Evolutionary conservation across 2,888 invertebrate species (phyloP).

Genomic region (Ariolimax columbianus): DNA sequence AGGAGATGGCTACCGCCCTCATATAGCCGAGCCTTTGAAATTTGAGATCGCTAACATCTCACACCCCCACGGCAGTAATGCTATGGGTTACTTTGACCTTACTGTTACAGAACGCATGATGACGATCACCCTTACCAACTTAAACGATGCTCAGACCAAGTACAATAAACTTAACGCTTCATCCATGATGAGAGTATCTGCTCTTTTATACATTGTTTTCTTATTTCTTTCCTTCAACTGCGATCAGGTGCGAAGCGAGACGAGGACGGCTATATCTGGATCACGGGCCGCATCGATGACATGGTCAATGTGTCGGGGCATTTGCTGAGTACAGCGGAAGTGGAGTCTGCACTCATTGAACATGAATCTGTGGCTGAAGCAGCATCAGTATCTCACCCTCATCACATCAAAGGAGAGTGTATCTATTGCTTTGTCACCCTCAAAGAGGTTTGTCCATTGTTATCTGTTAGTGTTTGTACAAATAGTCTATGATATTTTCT

Average conservation of each 20-base stretch:
- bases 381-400: slow-evolving; percentile 96
- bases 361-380: slow-evolving; percentile 89
- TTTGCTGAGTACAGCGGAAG: slow-evolving; percentile 96
- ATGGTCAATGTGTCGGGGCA: slow-evolving; percentile 99
- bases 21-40: too few relatives aligned
- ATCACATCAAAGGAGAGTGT: slow-evolving; percentile 96
- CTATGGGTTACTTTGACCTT: too few relatives aligned
- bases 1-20: too few relatives aligned
- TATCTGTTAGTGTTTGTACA: neutral
- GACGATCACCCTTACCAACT: too few relatives aligned
- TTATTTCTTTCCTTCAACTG: neutral
- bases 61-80: too few relatives aligned
- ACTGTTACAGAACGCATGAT: too few relatives aligned
- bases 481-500: neutral
- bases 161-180: too few relatives aligned
- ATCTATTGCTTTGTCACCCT: slow-evolving; percentile 97
- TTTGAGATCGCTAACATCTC: too few relatives aligned
- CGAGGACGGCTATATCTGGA: slow-evolving; percentile 95
- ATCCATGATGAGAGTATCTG: too few relatives aligned
- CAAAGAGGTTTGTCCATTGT: slow-evolving; percentile 82
- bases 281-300: slow-evolving; percentile 97
- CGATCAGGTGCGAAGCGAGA: slow-evolving; percentile 90
- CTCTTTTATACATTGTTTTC: too few relatives aligned
- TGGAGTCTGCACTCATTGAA: slow-evolving; percentile 81
- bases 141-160: too few relatives aligned